Base-by-base conservation (phyloP, 2,888 invertebrate species). In the Stegana nigrithorax region DNA sequence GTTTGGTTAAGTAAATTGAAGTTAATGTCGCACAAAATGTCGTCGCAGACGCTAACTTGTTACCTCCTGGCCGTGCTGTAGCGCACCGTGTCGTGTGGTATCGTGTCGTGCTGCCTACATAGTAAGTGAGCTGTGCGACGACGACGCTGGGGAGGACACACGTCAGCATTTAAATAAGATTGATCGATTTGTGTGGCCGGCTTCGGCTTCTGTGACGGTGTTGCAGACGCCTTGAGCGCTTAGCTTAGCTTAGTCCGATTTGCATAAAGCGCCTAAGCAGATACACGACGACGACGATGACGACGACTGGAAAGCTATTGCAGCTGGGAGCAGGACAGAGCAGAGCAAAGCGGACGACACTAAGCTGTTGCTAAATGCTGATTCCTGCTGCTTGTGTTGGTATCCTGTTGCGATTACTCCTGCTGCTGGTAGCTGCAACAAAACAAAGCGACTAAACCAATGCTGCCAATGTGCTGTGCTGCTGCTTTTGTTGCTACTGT, bases 121-220 rank as follows among this genome's bases (percentile, higher is more conserved):
- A n/a, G n/a, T n/a, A n/a, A n/a, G n/a, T n/a, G n/a, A n/a, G n/a
- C n/a, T n/a, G n/a, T n/a, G n/a, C n/a, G 25, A 17, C 23, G 42
- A 42, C 19, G 25, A 57, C 8, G 19, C 12, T 32, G 36, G 65
- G 59, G 64, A 56, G 67, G 67, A 65, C 62, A 66, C 69, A 69
- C 80, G 75, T 80, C 80, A 76, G 65, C 77, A 76, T 78, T 80
- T 78, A 80, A 78, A 81, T 69, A 80, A 80, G 78, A 78, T 78
- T 78, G 78, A 78, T 77, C 73, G 81, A 78, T 79, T 73, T 68
- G 47, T 25, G 12, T 64, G 65, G 42, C 62, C 45, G 64, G 36
- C 62, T 47, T 62, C 66, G 74, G 26, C 61, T 44, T 63, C 62
- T 57, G 21, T 56, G 14, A 19, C 42, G 42, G 25, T 59, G 63